phyloP scores from a whole-genome alignment of 1,140 invertebrate species.

The Vanessa tameamea region DNA sequence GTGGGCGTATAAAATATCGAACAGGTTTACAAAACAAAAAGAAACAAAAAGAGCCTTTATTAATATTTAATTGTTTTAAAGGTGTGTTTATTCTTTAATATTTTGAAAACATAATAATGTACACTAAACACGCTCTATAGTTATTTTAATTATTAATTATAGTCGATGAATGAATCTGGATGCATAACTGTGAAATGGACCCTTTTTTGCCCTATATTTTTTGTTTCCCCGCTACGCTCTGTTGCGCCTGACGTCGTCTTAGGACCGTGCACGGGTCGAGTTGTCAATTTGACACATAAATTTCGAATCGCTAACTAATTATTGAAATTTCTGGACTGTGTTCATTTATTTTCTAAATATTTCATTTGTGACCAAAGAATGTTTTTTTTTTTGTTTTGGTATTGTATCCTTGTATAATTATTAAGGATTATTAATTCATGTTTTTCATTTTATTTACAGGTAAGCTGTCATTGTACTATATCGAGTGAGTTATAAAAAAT shows the following conservation, averaged over 20 bases:
- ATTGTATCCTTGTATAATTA: neutral
- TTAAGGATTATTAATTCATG: neutral
- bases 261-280: slow-evolving; percentile 17
- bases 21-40: neutral
- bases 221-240: slow-evolving; percentile 35
- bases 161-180: neutral
- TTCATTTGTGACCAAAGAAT: slow-evolving; percentile 2
- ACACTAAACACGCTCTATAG: too few species aligned
- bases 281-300: slow-evolving; percentile 47
- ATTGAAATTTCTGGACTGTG: slow-evolving; percentile 46
- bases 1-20: neutral
- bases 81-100: too few species aligned
- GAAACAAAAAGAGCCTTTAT: too few species aligned
- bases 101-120: too few species aligned
- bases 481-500: neutral
- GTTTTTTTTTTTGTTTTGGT: neutral
- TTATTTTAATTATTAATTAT: too few species aligned
- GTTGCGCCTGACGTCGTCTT: slow-evolving; percentile 29
- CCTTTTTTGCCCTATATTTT: slow-evolving; percentile 13
- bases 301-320: slow-evolving; percentile 73
- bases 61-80: too few species aligned
- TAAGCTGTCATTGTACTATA: slow-evolving; percentile 27
- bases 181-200: neutral
- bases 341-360: slow-evolving; percentile 6
- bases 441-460: slow-evolving; percentile 40